phyloP scores from a whole-genome alignment of 2,113 vertebrate genomes.

The Oryzias javanicus region DNA sequence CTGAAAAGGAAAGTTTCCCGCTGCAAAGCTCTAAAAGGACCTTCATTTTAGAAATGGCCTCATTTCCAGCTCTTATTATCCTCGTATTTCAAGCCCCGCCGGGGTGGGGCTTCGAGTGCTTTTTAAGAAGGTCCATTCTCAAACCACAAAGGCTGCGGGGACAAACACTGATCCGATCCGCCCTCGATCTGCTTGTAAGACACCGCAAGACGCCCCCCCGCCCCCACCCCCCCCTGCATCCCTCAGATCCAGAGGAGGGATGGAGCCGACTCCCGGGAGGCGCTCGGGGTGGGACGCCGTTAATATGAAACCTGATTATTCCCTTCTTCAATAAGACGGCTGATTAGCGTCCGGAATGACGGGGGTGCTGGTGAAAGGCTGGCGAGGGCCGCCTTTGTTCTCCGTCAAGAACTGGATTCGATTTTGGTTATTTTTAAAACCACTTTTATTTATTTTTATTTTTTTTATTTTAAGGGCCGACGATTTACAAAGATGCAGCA shows the following conservation, averaged over 20 bases:
- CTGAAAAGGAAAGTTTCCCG: constrained; percentile 39
- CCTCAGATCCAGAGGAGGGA: constrained; percentile 32
- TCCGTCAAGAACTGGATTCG: constrained; percentile 28
- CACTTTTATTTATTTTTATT: constrained; percentile 44
- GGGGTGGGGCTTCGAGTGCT: constrained; percentile 38
- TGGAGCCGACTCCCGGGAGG: constrained; percentile 72
- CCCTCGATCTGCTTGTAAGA: constrained; percentile 53
- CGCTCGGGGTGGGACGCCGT: constrained; percentile 30
- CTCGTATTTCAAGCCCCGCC: constrained; percentile 26
- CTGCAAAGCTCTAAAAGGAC: constrained; percentile 37
- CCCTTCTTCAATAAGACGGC: constrained; percentile 58
- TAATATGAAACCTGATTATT: constrained; percentile 67
- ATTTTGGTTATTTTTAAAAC: constrained; percentile 5
- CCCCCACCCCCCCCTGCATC: constrained; percentile 53
- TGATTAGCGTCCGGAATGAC: constrained; percentile 47
- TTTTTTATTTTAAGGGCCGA: constrained; percentile 43
- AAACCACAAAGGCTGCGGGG: constrained; percentile 44
- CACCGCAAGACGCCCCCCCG: constrained; percentile 60
- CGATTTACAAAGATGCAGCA: constrained; percentile 63
- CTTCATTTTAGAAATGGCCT: constrained; percentile 42
- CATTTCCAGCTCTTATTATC: constrained; percentile 45
- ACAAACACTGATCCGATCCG: constrained; percentile 48
- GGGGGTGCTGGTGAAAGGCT: constrained; percentile 41
- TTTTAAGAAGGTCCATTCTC: constrained; percentile 53
- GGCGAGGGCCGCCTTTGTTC: constrained; percentile 38